Evolutionary conservation across 2,113 vertebrate species (phyloP).

Genomic region (Nibea albiflora): DNA sequence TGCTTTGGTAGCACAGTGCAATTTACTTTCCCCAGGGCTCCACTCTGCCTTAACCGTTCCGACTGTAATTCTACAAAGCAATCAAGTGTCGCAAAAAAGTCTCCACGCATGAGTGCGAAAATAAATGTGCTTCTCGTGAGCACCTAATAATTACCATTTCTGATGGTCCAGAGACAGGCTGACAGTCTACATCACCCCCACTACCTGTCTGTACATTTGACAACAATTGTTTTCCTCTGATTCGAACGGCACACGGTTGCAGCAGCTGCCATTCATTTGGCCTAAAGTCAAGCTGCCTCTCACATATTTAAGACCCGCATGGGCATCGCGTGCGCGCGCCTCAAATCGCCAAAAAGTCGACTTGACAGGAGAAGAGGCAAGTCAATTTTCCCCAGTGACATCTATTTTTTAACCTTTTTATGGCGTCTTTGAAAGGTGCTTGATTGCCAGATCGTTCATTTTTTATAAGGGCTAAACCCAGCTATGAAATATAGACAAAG

Average conservation of each 20-base stretch:
- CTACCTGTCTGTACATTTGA: neutral
- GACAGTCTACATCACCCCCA: slow-evolving; percentile 7
- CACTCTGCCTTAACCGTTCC: slow-evolving; percentile 10
- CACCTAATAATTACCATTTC: slow-evolving; percentile 34
- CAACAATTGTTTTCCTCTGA: neutral
- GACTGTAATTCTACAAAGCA: slow-evolving; percentile 38
- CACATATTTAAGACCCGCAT: neutral
- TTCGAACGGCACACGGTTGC: neutral
- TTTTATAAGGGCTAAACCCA: slow-evolving; percentile 15
- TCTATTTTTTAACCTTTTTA: slow-evolving; percentile 24
- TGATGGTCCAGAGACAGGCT: slow-evolving; percentile 6
- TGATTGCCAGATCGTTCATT: slow-evolving; percentile 1
- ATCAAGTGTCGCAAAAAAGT: slow-evolving; percentile 2
- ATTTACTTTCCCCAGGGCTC: neutral
- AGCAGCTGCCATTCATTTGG: slow-evolving; percentile 8
- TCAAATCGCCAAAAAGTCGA: neutral
- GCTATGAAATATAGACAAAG: slow-evolving; percentile 12
- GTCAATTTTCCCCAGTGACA: neutral
- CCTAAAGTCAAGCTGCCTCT: neutral
- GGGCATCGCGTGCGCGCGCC: neutral
- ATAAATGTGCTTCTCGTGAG: slow-evolving; percentile 30
- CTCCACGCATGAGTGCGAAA: neutral
- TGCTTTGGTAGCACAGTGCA: neutral
- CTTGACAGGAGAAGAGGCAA: neutral
- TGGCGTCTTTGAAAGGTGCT: neutral